Evolutionary conservation across 2,888 invertebrate genomes (phyloP), one percentile per base, ranked within the genome.

Genomic region (Eupithecia subfuscata): DNA sequence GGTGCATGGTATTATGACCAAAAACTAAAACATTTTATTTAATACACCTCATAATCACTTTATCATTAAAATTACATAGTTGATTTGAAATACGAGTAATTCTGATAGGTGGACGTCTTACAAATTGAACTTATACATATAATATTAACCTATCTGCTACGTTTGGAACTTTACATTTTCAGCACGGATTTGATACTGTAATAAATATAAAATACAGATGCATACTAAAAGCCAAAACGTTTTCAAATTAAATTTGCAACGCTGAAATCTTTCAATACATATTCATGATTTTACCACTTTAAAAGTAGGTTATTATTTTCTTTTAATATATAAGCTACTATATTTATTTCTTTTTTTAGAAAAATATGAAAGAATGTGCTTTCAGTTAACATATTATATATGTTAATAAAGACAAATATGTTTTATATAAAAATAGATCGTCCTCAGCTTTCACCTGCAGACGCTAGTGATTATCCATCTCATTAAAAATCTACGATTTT

Each of bases 321-420:
- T 87, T 88, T 91, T 90, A 89, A 89, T 91, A 92, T 85, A 83
- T 75, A 77, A 63, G 43, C 90, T 91, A 92, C 88, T 56, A 92
- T 90, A 91, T 89, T 88, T 88, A 86, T 85, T 87, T 87, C 92
- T 93, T 88, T 89, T 90, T 90, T 93, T 94, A 94, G 93, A 94
- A 94, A 94, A 94, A 94, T 94, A 94, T 92, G 93, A 94, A 94
- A 93, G 90, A 89, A 94, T 93, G 92, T 93, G 94, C 93, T 93
- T 94, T 93, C 89, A 91, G 91, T 93, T 92, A 94, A 94, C 94
- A 94, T 94, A 94, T 94, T 90, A 90, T 90, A 94, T 94, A 94
- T 94, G 94, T 94, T 94, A 94, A 92, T 94, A 93, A 93, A 94
- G 92, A 92, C 92, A 92, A 93, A 94, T 93, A 94, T 92, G 91